A percentile compares a stretch with the other conserved stretches of the same genome.
Conservation (phyloP, 2,797 vertebrate genomes). For the Notamacropus eugenii region DNA sequence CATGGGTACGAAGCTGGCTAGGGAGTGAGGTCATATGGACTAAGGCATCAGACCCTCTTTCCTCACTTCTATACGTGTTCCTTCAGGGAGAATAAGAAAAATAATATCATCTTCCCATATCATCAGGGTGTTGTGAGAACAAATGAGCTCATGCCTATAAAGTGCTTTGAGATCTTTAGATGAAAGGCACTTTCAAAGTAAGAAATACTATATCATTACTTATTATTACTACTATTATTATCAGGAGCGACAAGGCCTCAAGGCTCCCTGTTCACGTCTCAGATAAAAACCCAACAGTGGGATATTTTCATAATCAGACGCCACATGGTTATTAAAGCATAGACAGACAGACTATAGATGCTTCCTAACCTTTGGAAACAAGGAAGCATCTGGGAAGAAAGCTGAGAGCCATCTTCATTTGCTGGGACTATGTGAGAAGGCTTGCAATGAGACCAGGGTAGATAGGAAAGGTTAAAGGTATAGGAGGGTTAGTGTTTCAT, state of each 20-base stretch:
- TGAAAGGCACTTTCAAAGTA: background rate
- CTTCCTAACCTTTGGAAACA: background rate
- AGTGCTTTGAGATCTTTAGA: background rate
- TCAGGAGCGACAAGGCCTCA: background rate
- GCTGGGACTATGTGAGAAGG: background rate
- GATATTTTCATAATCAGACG: background rate
- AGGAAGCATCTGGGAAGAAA: background rate
- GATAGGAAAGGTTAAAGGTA: background rate
- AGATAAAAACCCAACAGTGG: background rate
- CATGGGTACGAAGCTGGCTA: background rate
- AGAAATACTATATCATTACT: background rate
- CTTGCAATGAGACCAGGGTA: background rate
- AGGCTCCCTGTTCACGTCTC: background rate
- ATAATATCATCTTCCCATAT: background rate
- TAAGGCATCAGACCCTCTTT: background rate
- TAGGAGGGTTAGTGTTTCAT: background rate
- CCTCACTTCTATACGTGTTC: background rate
- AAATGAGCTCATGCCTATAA: background rate
- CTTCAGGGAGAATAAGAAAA: background rate
- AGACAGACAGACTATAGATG: background rate
- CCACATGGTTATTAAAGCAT: background rate
- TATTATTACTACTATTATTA: background rate
- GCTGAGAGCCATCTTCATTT: background rate
- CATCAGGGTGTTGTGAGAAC: background rate
- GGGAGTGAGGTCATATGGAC: background rate